Conservation (phyloP, 1,140 invertebrate species). For the Megalopta genalis region DNA sequence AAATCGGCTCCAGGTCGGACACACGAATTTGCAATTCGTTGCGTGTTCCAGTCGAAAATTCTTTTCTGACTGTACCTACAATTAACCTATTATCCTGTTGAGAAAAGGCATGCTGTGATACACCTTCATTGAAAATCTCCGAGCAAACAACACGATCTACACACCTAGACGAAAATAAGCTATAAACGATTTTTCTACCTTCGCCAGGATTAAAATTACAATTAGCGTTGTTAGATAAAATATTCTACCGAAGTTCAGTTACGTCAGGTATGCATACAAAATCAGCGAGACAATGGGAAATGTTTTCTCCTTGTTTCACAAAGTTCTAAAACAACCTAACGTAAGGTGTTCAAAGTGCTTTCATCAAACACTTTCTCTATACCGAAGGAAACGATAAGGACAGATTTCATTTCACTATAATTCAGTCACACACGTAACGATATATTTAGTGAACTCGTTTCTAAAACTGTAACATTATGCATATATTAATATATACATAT, state of each 20-base stretch:
- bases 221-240: constrained; percentile 19
- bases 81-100: constrained; percentile 12
- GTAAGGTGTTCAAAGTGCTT: constrained; percentile 36
- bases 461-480: constrained; percentile 59
- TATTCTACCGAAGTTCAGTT: constrained; percentile 33
- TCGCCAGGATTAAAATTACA: constrained; percentile 29
- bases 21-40: not conserved
- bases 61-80: not conserved
- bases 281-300: constrained; percentile 19
- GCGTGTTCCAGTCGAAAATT: not conserved
- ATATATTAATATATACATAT: constrained; percentile 41
- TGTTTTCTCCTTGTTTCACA: constrained; percentile 23
- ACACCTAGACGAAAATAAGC: constrained; percentile 25
- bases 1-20: not conserved
- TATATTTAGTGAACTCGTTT: constrained; percentile 55
- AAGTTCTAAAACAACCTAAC: constrained; percentile 36
- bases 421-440: constrained; percentile 34
- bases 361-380: constrained; percentile 12
- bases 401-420: constrained; percentile 38
- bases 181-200: constrained; percentile 55
- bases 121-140: constrained; percentile 38
- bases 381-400: not conserved
- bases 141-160: constrained; percentile 36
- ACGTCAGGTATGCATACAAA: constrained; percentile 5
- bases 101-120: constrained; percentile 64